Percentiles rank a stretch among this genome's conserved stretches.
Evolutionary conservation across 1,140 invertebrate species (phyloP).

Genomic region (Antheraea pernyi): DNA sequence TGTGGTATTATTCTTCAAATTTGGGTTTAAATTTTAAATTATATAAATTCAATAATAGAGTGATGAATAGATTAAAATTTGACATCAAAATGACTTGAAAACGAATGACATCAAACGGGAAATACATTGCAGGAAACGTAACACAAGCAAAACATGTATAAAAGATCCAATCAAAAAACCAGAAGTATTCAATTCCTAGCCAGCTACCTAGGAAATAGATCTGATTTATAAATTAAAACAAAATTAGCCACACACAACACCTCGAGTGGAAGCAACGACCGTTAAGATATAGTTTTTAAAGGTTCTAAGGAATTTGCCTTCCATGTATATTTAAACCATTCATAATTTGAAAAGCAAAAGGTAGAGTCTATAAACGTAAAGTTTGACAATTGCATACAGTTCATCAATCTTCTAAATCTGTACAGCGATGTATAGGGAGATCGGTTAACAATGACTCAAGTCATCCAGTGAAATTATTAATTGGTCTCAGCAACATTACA

Average conservation of each 20-base stretch:
- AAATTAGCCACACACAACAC: background rate
- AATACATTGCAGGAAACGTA: slow-evolving; percentile 10
- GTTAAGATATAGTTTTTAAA: too few species aligned
- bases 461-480: slow-evolving; percentile 77
- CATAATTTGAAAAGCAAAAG: slow-evolving; percentile 35
- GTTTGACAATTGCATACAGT: slow-evolving; percentile 66
- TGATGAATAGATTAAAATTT: background rate
- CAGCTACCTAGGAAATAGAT: background rate
- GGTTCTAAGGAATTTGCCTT: slow-evolving; percentile 26
- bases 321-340: slow-evolving; percentile 29
- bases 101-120: slow-evolving; percentile 28
- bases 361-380: slow-evolving; percentile 63
- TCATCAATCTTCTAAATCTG: slow-evolving; percentile 69
- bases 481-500: slow-evolving; percentile 61
- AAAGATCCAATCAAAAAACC: slow-evolving; percentile 10
- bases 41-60: background rate
- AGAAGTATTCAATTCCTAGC: slow-evolving; percentile 17
- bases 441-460: slow-evolving; percentile 67
- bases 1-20: too few species aligned
- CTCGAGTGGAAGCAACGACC: background rate
- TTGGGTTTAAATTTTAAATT: too few species aligned
- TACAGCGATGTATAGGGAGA: slow-evolving; percentile 35
- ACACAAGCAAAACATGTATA: slow-evolving; percentile 9
- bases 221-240: slow-evolving; percentile 6
- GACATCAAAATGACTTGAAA: too few species aligned